Base-by-base conservation (phyloP, 64 coral and sea anemone species). In the Catalaphyllia jardinei region DNA sequence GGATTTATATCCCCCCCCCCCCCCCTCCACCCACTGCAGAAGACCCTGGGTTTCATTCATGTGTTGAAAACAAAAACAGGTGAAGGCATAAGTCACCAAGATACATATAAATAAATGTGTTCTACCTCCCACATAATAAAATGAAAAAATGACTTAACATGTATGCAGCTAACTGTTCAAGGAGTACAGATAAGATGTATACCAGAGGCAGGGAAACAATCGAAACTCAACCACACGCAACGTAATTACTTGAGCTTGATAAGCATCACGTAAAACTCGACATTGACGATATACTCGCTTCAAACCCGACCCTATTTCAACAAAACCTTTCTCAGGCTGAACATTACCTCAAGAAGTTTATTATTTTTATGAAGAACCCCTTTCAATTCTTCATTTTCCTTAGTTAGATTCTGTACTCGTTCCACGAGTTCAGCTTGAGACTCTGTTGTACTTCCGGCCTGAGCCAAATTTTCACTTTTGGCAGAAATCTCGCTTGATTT, bases 331-430 rank as follows among this genome's bases (percentile, higher is more conserved):
- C 46, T 20, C 11, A 3, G 77, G 29, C 24, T 78, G 4, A 63
- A n/a, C 5, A 33, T 74, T 51, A 92, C 90, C 90, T 92, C 72
- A 52, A 92, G 82, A 72, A 86, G 25, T 10, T 71, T 54, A 67
- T 79, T 87, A 75, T 87, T 87, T 42, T 79, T 61, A 24, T 38
- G 61, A 11, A 92, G 83, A 11, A 81, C 76, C 31, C 60, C 82
- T 72, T 85, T 92, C 13, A 92, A 67, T 87, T 86, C 74, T 18
- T 92, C 90, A 29, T 92, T 92, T 86, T 92, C 90, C 67, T 87
- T 87, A 2, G 46, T 19, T 6, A 92, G 74, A 54, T 27, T 31
- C 17, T 74, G 29, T 15, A 92, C 51, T 24, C 80, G 55, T 22
- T 84, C 78, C 1, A 76, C 4, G 13, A 91, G 54, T 25, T 76